These are phyloP conservation scores for Neotoma lepida DNA, from an alignment of 2,113 vertebrate species.

Conservation along the genomic window DNA sequence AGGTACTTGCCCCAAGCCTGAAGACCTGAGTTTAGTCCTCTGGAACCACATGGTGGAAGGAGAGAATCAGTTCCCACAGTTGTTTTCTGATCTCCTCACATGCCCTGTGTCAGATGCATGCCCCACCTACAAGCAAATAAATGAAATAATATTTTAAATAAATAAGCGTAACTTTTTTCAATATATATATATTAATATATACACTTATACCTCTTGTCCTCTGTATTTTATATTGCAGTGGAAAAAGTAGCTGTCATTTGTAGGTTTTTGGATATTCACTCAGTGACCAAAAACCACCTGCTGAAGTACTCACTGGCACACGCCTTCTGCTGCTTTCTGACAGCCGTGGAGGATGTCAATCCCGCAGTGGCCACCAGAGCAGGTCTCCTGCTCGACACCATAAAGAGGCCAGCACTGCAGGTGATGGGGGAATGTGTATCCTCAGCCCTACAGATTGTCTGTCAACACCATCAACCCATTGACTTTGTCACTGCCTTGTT, in stretches of 20 bases:
- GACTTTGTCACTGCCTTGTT: neutral
- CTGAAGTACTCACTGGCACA: slow-evolving; percentile 98
- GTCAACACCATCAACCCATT: neutral
- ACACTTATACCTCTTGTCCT: slow-evolving; percentile 25
- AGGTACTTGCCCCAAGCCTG: too few species aligned
- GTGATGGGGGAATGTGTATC: slow-evolving; percentile 79
- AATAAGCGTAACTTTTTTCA: neutral
- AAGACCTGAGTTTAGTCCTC: too few species aligned
- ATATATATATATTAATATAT: slow-evolving; percentile 27
- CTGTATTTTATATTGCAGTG: slow-evolving; percentile 84
- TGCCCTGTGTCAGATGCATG: neutral
- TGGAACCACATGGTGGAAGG: neutral
- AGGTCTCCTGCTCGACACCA: slow-evolving; percentile 95
- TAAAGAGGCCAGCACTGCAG: slow-evolving; percentile 96
- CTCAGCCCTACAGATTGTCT: neutral
- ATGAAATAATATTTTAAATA: neutral
- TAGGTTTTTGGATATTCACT: slow-evolving; percentile 97
- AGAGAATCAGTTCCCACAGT: neutral
- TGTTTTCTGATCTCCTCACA: neutral
- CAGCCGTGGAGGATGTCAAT: slow-evolving; percentile 98
- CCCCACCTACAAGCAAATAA: neutral
- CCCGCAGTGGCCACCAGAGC: slow-evolving; percentile 97
- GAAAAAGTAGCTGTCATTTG: slow-evolving; percentile 98
- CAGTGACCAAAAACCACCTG: slow-evolving; percentile 98
- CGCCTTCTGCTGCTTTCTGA: slow-evolving; percentile 98